Evolutionary conservation across 2,113 vertebrate species (phyloP).

Genomic region (Austrofundulus limnaeus): DNA sequence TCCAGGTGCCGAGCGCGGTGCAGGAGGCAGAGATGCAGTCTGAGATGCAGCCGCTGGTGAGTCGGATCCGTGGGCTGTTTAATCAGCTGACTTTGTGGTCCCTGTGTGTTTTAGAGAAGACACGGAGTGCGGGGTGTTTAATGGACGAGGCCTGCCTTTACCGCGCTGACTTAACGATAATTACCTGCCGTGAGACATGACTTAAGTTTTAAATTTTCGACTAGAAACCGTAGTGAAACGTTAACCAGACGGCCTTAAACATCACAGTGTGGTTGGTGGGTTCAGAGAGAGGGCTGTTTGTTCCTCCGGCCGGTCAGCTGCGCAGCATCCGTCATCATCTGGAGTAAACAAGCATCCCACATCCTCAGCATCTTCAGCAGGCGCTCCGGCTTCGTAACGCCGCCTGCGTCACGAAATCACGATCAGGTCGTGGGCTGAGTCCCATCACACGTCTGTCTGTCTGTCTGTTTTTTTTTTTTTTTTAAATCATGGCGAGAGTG

Average conservation of each 20-base stretch:
- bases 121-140: neutral
- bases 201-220: slow-evolving; percentile 12
- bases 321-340: slow-evolving; percentile 70
- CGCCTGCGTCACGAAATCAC: neutral
- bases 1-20: slow-evolving; percentile 91
- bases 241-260: neutral
- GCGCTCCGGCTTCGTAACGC: slow-evolving; percentile 20
- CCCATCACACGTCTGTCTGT: neutral
- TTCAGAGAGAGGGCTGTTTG: neutral
- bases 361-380: slow-evolving; percentile 60
- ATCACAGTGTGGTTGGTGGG: neutral
- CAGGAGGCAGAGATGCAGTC: slow-evolving; percentile 80
- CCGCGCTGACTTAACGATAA: neutral
- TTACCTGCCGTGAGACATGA: slow-evolving; percentile 39
- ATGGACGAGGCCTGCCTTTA: slow-evolving; percentile 16
- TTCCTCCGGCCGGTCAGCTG: slow-evolving; percentile 47
- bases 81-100: neutral
- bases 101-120: neutral
- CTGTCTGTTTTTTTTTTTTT: no score
- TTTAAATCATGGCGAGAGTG: neutral
- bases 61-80: slow-evolving; percentile 31
- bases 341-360: slow-evolving; percentile 59
- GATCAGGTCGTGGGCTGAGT: neutral
- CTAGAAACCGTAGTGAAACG: neutral
- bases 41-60: slow-evolving; percentile 95